A percentile compares a stretch with the other conserved stretches of the same genome.
Conservation (phyloP, 1,140 invertebrate species). For the Harlomillsia oculata region DNA sequence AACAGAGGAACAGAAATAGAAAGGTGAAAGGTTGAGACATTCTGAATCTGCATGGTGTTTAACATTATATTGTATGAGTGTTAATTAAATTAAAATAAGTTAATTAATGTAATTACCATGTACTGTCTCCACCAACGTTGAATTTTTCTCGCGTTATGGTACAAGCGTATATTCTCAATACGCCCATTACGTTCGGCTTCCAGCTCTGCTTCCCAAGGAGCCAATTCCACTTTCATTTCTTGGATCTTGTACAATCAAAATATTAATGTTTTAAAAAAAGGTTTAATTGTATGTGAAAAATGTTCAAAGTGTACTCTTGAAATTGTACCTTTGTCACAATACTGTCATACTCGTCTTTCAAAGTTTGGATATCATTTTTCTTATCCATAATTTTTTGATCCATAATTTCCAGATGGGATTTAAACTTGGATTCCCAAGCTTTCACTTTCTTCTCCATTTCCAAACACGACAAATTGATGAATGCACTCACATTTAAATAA, state of each 20-base stretch:
- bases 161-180: conserved; percentile 13
- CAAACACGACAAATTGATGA: conserved; percentile 12
- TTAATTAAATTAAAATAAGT: not conserved
- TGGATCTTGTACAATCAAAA: conserved; percentile 23
- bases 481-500: conserved; percentile 19
- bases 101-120: conserved; percentile 24
- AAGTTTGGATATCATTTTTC: conserved; percentile 15
- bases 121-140: conserved; percentile 34
- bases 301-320: not conserved
- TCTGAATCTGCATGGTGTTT: no score
- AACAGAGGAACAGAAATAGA: no score
- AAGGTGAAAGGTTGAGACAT: no score
- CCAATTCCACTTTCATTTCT: conserved; percentile 26
- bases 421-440: conserved; percentile 27
- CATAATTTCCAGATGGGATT: conserved; percentile 21
- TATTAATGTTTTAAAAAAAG: not conserved
- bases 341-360: conserved; percentile 16
- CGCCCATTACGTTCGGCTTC: conserved; percentile 18
- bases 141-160: conserved; percentile 26
- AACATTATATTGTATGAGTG: no score
- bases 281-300: conserved; percentile 3
- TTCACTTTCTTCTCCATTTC: conserved; percentile 14
- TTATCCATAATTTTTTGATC: conserved; percentile 18
- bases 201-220: conserved; percentile 34
- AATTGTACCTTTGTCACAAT: conserved; percentile 18